Base-by-base conservation (phyloP, 1,140 invertebrate species). In the Coenobita brevimanus region DNA sequence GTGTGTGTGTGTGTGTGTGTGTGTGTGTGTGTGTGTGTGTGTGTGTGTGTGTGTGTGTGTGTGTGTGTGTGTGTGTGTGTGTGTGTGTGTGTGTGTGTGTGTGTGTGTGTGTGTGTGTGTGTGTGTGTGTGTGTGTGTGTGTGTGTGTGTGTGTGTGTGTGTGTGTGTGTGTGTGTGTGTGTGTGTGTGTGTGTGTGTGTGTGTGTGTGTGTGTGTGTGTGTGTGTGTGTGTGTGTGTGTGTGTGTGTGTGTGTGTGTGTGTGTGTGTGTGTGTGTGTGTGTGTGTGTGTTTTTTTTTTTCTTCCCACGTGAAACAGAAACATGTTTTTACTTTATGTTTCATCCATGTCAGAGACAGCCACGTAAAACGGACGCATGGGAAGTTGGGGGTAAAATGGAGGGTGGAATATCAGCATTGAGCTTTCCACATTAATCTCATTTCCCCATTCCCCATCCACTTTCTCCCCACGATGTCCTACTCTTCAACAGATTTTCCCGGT, bases 11-110 rank as follows among this genome's bases (percentile, higher is more conserved):
- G 38, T 69, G 81, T 46, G 81, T 43, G 64, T 69, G 81, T 46
- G 81, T 43, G 64, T 69, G 81, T 46, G 81, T 43, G 64, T 69
- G 81, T 24, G 81, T 43, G 64, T 69, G 81, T 46, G 81, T 24
- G 64, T 69, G 81, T 46, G 64, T 43, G 64, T 69, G 81, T 46
- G 81, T 43, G 64, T 67, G 80, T 43, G 80, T 41, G 64, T 67
- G 80, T 43, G 80, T 41, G 64, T 67, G 79, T 36, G 79, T 33
- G 60, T 62, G 79, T 36, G 79, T 67, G 64, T 67, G 64, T 67
- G 46, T 27, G 46, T 50, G 75, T 27, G 79, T 33, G 60, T 62
- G 79, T 36, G 79, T 33, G 60, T 62, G 79, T 36, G 79, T 33
- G 60, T 62, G 79, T 36, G 79, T 33, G 60, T 62, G 79, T 36